Evolutionary conservation across 2,113 vertebrate genomes (phyloP).

Genomic region (Bos indicus): DNA sequence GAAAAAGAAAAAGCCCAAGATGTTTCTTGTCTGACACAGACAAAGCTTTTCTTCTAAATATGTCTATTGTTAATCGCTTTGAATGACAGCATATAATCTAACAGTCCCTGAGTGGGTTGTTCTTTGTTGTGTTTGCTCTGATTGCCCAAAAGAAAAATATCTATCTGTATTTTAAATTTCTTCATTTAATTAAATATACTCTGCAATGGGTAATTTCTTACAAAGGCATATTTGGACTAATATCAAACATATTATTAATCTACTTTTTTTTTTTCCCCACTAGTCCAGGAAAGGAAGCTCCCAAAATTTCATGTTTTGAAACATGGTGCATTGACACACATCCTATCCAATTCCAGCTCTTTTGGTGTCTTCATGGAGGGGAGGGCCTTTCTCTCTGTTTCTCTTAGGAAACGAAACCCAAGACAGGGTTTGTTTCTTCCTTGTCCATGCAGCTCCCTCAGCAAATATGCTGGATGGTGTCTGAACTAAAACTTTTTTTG

Average conservation of each 20-base stretch:
- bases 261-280: background rate
- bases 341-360: background rate
- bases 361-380: background rate
- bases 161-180: background rate
- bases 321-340: rapidly evolving
- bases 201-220: background rate
- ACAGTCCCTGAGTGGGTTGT: background rate
- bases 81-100: background rate
- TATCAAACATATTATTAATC: background rate
- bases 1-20: background rate
- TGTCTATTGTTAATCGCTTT: background rate
- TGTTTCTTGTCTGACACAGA: background rate
- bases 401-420: background rate
- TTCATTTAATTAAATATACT: background rate
- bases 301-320: background rate
- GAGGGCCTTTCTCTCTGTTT: background rate
- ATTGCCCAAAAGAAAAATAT: background rate
- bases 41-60: background rate
- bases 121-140: background rate
- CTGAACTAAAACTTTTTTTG: background rate
- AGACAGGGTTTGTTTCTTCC: background rate
- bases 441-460: background rate
- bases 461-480: background rate
- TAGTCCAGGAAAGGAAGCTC: background rate
- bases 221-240: background rate